phyloP scores from a whole-genome alignment of 1,140 invertebrate genomes.

The Pseudomyrmex dendroicus region DNA sequence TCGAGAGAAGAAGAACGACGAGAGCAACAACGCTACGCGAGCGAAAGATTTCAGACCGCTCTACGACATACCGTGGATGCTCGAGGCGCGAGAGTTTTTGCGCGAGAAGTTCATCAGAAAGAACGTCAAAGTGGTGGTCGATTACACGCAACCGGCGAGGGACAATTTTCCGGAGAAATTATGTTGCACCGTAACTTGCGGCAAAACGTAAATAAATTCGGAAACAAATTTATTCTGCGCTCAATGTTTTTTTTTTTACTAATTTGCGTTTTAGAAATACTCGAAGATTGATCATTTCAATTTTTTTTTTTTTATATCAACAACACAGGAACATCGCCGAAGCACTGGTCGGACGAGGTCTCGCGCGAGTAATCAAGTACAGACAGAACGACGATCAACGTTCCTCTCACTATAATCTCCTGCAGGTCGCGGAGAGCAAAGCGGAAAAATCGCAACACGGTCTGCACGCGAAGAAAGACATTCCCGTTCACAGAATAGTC shows the following conservation, averaged over 20 bases:
- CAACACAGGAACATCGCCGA: constrained; percentile 95
- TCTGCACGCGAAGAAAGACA: constrained; percentile 94
- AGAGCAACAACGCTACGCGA: constrained; percentile 87
- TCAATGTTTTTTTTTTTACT: not conserved
- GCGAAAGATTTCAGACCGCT: constrained; percentile 92
- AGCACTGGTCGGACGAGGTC: constrained; percentile 95
- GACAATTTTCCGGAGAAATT: constrained; percentile 97
- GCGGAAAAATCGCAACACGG: constrained; percentile 95
- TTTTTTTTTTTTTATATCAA: constrained; percentile 20
- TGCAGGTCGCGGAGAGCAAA: constrained; percentile 97
- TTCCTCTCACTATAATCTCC: constrained; percentile 96
- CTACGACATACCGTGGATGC: constrained; percentile 99
- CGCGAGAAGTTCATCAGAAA: constrained; percentile 98
- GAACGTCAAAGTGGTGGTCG: constrained; percentile 96
- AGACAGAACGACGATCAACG: constrained; percentile 98
- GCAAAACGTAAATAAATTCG: constrained; percentile 89
- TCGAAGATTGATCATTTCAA: constrained; percentile 2
- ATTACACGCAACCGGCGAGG: constrained; percentile 98
- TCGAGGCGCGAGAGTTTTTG: constrained; percentile 98
- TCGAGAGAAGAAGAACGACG: constrained; percentile 87
- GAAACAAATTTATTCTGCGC: not conserved
- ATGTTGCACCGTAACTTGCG: constrained; percentile 95
- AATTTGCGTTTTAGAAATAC: not conserved
- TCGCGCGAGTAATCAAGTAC: constrained; percentile 96
- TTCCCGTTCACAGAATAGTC: constrained; percentile 92